These are phyloP conservation scores for Sphyrna mokarran DNA, from an alignment of 2,113 vertebrate genomes.

Conservation along the genomic window DNA sequence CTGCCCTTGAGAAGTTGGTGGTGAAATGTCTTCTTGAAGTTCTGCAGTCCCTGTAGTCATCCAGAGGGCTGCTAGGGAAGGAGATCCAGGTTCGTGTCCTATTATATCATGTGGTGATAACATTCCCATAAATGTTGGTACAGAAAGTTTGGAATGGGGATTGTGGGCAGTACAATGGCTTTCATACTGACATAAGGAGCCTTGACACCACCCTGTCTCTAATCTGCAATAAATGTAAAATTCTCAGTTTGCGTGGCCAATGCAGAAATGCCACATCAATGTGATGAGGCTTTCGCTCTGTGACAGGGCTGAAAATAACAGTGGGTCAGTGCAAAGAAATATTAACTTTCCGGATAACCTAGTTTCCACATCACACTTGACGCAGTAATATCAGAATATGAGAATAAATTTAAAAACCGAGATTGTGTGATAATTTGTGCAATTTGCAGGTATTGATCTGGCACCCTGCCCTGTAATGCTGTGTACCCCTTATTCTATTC, in stretches of 20 bases:
- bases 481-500: background rate
- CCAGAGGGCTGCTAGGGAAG: too few relatives aligned
- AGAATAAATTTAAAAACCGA: background rate
- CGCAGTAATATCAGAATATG: background rate
- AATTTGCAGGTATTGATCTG: background rate
- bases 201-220: background rate
- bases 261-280: background rate
- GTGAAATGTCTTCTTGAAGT: background rate
- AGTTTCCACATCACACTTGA: background rate
- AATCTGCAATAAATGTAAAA: background rate
- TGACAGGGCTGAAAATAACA: background rate
- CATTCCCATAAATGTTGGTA: background rate
- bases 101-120: background rate
- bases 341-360: background rate
- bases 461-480: background rate
- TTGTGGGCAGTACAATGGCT: background rate
- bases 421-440: background rate
- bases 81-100: too few relatives aligned
- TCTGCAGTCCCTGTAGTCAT: background rate
- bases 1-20: background rate
- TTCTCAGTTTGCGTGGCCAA: background rate
- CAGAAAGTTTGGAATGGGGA: background rate
- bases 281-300: background rate
- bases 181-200: background rate
- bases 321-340: background rate